Evolutionary conservation across 1,140 invertebrate species (phyloP), one percentile per base, ranked within the genome.

Genomic region (Eueides isabella): DNA sequence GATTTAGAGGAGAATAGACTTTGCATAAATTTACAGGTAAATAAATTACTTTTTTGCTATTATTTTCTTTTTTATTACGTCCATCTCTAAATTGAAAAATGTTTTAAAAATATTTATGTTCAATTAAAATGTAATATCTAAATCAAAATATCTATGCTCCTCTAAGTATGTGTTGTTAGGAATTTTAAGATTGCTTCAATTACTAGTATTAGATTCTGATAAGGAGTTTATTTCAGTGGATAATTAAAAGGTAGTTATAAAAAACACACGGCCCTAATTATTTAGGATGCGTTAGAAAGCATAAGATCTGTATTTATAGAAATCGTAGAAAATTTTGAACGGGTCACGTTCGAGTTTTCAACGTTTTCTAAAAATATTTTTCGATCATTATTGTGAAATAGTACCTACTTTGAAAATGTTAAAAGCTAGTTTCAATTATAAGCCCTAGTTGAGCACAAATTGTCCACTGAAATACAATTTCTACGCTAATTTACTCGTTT

Each of bases 131-230:
- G 19, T 23, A 11, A 26, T 23, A 55, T 55, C 48, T 23, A 55
- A n/a, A n/a, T n/a, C n/a, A n/a, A n/a, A n/a, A n/a, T 23, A 55
- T 55, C 48, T 23, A 55, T 55, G 5, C 16, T 44, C 16, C 41
- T 55, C 19, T 55, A 55, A 44, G 44, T 64, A 6, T 62, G 38
- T 71, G 35, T 48, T 23, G 69, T 67, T 44, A 44, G 63, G 62
- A 31, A 79, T 67, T 75, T 74, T 74, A 77, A 83, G 78, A 84
- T 84, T 88, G 88, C 88, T 92, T 92, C 90, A 92, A 90, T 92
- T 89, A 89, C 74, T 89, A 89, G 82, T 80, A 75, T 74, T 72
- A 74, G 74, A 29, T 71, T 65, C 63, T 44, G 23, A 31, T 71
- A 61, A 55, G 65, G 80, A 71, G 70, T 75, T 79, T 83, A 81